Evolutionary conservation across 1,140 invertebrate genomes (phyloP).

Genomic region (Solenopsis invicta): DNA sequence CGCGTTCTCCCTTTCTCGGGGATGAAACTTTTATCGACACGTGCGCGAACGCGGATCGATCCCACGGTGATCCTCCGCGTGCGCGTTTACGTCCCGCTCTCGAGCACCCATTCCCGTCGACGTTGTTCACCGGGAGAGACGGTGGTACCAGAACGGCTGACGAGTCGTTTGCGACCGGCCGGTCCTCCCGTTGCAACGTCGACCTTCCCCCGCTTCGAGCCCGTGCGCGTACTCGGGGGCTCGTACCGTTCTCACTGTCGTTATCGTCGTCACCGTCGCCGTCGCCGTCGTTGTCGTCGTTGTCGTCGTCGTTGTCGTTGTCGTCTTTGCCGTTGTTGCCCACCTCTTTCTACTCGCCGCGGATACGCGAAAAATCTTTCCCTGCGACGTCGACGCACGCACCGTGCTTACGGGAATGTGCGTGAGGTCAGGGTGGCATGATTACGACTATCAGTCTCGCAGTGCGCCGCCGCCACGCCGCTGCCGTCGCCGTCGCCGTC

Average conservation of each 20-base stretch:
- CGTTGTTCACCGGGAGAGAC: background rate
- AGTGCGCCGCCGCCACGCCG: conserved; percentile 65
- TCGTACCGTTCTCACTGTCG: conserved; percentile 21
- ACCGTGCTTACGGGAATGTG: conserved; percentile 78
- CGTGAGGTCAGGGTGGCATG: conserved; percentile 85
- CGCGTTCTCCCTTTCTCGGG: background rate
- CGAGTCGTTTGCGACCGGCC: conserved; percentile 38
- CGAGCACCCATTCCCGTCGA: background rate
- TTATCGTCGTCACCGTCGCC: background rate
- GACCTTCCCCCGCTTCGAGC: background rate
- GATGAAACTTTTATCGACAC: conserved; percentile 30
- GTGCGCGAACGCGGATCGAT: conserved; percentile 53
- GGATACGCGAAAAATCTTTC: conserved; percentile 45
- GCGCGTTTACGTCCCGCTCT: background rate
- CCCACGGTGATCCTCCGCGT: background rate
- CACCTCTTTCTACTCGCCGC: conserved; percentile 28
- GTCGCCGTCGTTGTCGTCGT: conserved; percentile 18
- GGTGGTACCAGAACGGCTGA: conserved; percentile 64
- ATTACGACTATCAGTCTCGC: conserved; percentile 81
- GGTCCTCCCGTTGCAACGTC: conserved; percentile 20
- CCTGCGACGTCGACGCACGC: conserved; percentile 70
- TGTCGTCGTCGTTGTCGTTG: conserved; percentile 37
- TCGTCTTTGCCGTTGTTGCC: background rate
- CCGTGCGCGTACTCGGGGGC: conserved; percentile 1
- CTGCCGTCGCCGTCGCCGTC: conserved; percentile 73